Evolutionary conservation across 2,113 vertebrate species (phyloP), one percentile per base, ranked within the genome.

Genomic region (Cephalopholis sonnerati): DNA sequence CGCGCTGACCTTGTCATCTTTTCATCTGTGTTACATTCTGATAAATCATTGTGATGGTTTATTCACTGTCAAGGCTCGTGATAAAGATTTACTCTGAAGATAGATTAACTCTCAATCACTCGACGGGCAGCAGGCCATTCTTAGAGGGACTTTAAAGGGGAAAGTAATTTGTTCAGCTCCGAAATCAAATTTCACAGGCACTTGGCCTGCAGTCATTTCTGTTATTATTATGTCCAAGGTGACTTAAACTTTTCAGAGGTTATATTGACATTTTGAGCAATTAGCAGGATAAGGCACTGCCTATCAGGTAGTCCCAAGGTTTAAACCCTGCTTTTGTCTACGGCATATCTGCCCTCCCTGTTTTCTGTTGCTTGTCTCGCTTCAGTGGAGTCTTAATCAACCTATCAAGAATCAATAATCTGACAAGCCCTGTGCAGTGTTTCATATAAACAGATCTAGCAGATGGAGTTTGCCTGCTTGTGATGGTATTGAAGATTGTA

Each of bases 41-140:
- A 79, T 90, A 86, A 90, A 89, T 91, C 69, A 58, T 51, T 70
- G 27, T 66, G 25, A 85, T 74, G 62, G 36, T 87, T 90, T 83
- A 82, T 84, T 80, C 85, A 85, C 77, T 70, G 71, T 89, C 84
- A 64, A 44, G 73, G 70, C 54, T 54, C 4, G 32, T 81, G 82
- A 88, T 79, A 73, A 77, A 84, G 82, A 82, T 89, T 88, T 83
- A 18, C 77, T 78, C 46, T 71, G 83, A 88, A 83, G 89, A 89
- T 48, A 82, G 83, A 90, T 91, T 46, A 85, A 78, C 74, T 75
- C 76, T 81, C 59, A 54, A 53, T 87, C 83, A 85, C 59, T 78
- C 12, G 67, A n/a, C 22, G 58, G 84, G 78, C 76, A 58, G 32
- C 22, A 25, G 59, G 80, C 74, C 81, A 83, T 83, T 87, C 83